Percentiles rank a stretch among this genome's conserved stretches.
phyloP scores from a whole-genome alignment of 2,797 vertebrate species.

The Mus caroli region DNA sequence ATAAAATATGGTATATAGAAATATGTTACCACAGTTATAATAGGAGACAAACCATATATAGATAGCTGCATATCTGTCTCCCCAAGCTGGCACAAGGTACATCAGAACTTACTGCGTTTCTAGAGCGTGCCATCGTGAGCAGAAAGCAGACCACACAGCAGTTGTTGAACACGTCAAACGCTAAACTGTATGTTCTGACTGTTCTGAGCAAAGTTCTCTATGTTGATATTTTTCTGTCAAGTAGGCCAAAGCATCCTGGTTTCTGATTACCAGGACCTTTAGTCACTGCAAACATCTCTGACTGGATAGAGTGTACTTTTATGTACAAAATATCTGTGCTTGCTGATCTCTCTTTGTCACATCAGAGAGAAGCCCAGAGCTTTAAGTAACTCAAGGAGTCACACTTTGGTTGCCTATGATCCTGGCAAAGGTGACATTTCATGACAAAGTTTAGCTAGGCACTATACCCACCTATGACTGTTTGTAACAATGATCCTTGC shows the following conservation, averaged over 20 bases:
- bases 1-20: conserved; percentile 4
- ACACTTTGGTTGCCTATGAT: conserved; percentile 63
- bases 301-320: conserved; percentile 62
- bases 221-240: conserved; percentile 47
- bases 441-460: conserved; percentile 73
- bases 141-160: conserved; percentile 54
- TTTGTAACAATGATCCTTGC: conserved; percentile 66
- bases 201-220: conserved; percentile 37
- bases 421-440: conserved; percentile 75
- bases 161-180: conserved; percentile 51
- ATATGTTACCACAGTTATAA: conserved; percentile 17
- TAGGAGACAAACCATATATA: conserved; percentile 42
- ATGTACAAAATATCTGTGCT: conserved; percentile 67
- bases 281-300: conserved; percentile 64
- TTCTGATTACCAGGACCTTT: conserved; percentile 54
- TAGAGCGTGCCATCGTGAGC: conserved; percentile 22
- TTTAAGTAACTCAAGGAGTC: not conserved
- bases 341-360: conserved; percentile 21
- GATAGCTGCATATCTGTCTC: not conserved
- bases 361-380: conserved; percentile 34
- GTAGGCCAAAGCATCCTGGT: not conserved
- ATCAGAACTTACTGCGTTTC: conserved; percentile 27
- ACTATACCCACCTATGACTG: conserved; percentile 27
- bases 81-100: not conserved
- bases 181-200: not conserved